These are phyloP conservation scores for Psephotus haematonotus DNA, from an alignment of 2,113 vertebrate species.

Conservation along the genomic window DNA sequence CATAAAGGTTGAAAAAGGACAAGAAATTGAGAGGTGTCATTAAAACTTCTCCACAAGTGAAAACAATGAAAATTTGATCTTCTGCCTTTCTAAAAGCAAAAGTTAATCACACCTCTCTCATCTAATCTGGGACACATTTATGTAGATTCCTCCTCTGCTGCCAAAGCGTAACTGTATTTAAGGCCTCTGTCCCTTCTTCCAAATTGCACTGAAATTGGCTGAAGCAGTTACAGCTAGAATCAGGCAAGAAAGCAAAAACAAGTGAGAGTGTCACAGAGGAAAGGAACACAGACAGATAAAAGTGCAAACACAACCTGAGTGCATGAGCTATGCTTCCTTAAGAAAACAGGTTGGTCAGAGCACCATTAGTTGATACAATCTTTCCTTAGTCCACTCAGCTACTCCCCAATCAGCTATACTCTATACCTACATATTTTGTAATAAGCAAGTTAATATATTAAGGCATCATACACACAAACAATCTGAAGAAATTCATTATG, in stretches of 20 bases:
- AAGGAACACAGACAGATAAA: not conserved
- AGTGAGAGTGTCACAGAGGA: not conserved
- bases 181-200: not conserved
- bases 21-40: not conserved
- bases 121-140: not conserved
- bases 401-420: not conserved
- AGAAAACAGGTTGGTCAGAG: not conserved
- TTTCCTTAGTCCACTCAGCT: not conserved
- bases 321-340: not conserved
- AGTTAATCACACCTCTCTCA: not conserved
- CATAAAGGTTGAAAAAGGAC: not conserved
- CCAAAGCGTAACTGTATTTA: not conserved
- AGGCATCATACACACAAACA: not conserved
- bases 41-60: not conserved
- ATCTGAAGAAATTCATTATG: not conserved
- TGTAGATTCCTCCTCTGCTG: not conserved
- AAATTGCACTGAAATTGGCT: not conserved
- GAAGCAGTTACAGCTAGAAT: not conserved
- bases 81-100: not conserved
- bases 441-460: not conserved
- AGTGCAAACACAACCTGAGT: not conserved
- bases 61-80: not conserved
- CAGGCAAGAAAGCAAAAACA: not conserved
- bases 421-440: not conserved
- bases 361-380: accelerated